Evolutionary conservation across 2,888 invertebrate species (phyloP).

Genomic region (Entomobrya proxima): DNA sequence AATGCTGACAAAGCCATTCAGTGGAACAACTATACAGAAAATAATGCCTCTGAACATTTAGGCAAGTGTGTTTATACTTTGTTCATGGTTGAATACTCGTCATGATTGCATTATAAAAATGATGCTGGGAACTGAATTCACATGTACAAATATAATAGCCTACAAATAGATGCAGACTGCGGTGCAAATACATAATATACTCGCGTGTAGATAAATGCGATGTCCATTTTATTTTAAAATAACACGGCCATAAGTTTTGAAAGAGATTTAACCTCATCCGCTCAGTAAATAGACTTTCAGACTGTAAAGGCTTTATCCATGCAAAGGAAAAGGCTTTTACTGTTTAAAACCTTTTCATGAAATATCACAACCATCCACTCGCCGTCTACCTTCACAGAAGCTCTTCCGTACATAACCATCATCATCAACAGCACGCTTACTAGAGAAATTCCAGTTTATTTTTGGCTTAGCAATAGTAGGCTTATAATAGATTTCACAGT

Average conservation of each 20-base stretch:
- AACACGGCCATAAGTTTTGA: constrained; percentile 40
- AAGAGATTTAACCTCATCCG: constrained; percentile 44
- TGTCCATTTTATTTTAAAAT: constrained; percentile 55
- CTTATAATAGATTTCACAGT: neutral
- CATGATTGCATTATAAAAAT: neutral
- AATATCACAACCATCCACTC: constrained; percentile 27
- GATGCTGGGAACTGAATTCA: neutral
- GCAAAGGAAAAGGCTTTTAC: constrained; percentile 18
- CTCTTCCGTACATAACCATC: neutral
- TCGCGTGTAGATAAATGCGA: neutral
- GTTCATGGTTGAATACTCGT: neutral
- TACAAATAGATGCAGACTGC: too few species aligned
- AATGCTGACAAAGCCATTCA: neutral
- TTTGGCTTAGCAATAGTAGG: constrained; percentile 1
- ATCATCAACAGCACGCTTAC: neutral
- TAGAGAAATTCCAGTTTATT: neutral
- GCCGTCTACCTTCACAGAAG: constrained; percentile 10
- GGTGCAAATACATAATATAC: neutral
- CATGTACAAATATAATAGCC: neutral
- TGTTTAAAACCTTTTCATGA: constrained; percentile 16
- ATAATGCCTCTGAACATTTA: too few species aligned
- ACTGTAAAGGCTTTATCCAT: neutral
- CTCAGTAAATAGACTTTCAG: constrained; percentile 26
- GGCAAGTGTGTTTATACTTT: neutral
- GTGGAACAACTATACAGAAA: too few species aligned